Conservation (phyloP, 2,888 invertebrate species). For the Allacma fusca region DNA sequence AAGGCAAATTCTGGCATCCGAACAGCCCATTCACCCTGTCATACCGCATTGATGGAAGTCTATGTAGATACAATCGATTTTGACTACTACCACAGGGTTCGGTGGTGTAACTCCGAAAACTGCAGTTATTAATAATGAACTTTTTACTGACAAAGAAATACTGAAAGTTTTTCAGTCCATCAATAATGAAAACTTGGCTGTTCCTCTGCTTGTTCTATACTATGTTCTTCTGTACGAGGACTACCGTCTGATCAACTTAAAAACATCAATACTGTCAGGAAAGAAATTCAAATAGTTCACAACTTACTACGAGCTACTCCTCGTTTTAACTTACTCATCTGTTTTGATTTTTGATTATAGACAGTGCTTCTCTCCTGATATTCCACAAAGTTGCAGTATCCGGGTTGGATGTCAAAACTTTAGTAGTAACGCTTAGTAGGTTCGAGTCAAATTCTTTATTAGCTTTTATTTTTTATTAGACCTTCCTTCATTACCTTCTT, state of each 20-base stretch:
- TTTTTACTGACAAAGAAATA: conserved; percentile 89
- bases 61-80: conserved; percentile 91
- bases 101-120: conserved; percentile 62
- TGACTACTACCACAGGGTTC: conserved; percentile 71
- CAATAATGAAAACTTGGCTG: conserved; percentile 69
- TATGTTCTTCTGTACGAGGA: conserved; percentile 93
- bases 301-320: too few relatives aligned
- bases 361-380: conserved; percentile 81
- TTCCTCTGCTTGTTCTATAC: conserved; percentile 88
- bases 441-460: conserved; percentile 74
- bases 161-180: conserved; percentile 81
- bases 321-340: conserved; percentile 51
- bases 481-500: conserved; percentile 70
- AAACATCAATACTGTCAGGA: conserved; percentile 59
- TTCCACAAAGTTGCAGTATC: conserved; percentile 97
- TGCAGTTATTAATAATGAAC: conserved; percentile 87
- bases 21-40: conserved; percentile 91
- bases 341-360: conserved; percentile 40
- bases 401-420: conserved; percentile 84
- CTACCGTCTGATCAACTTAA: conserved; percentile 70
- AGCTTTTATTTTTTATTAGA: conserved; percentile 69
- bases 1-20: conserved; percentile 86
- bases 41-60: conserved; percentile 93
- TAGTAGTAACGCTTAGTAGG: conserved; percentile 75
- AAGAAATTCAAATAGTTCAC: conserved; percentile 78